Percentiles rank a stretch among this genome's conserved stretches.
Conservation (phyloP, 2,888 invertebrate genomes). For the Himalopsyche japonica region DNA sequence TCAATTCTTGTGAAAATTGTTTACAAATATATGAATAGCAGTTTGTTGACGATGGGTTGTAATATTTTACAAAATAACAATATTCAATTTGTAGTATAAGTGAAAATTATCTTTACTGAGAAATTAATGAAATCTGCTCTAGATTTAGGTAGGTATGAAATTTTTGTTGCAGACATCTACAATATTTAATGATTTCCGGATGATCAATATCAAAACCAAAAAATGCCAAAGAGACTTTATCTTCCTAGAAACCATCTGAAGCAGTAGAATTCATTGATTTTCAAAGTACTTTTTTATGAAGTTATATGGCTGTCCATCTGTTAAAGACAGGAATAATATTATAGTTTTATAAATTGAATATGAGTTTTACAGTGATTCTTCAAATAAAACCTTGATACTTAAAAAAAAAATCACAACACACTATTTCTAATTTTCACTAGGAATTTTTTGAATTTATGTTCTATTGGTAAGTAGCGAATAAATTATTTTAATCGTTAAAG, state of each 20-base stretch:
- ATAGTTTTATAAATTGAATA: background rate
- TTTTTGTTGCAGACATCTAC: background rate
- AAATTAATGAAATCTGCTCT: background rate
- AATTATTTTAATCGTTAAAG: too few species aligned
- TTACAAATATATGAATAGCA: too few species aligned
- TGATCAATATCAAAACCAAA: background rate
- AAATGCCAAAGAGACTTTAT: background rate
- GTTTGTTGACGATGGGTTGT: too few species aligned
- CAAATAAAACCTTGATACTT: background rate
- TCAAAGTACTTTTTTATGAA: background rate
- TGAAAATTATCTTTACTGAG: background rate
- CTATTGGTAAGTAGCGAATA: too few species aligned
- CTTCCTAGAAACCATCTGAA: background rate
- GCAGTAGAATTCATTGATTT: background rate
- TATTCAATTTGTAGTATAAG: too few species aligned
- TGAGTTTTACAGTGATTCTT: background rate
- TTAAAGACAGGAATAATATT: background rate
- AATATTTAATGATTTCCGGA: background rate
- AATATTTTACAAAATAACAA: too few species aligned
- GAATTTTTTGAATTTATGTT: too few species aligned
- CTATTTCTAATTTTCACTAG: too few species aligned
- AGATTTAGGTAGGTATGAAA: background rate
- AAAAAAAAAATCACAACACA: too few species aligned
- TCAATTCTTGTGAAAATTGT: too few species aligned
- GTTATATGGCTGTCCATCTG: background rate